Percentiles rank a stretch among this genome's conserved stretches.
Evolutionary conservation across 2,888 invertebrate species (phyloP).

Genomic region (Gymnoscelis rufifasciata): DNA sequence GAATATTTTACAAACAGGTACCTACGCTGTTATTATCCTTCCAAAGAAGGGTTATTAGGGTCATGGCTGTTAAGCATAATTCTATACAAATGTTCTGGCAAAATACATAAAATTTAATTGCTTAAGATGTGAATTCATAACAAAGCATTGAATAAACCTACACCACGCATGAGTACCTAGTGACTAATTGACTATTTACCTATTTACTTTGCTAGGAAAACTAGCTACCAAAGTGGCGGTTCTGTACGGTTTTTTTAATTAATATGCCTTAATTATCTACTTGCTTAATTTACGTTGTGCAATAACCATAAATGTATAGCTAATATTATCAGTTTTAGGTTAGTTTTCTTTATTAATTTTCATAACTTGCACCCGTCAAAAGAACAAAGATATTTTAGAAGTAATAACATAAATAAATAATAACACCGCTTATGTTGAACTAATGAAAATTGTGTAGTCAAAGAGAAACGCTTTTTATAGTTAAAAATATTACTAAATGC

Average conservation of each 20-base stretch:
- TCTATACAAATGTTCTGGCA: constrained; percentile 6
- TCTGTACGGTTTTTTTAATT: constrained; percentile 1
- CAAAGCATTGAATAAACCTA: not conserved
- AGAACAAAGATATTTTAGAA: too few relatives aligned
- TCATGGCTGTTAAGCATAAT: constrained; percentile 18
- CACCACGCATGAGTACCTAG: too few relatives aligned
- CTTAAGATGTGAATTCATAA: constrained; percentile 4
- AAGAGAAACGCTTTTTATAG: too few relatives aligned
- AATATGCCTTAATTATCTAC: too few relatives aligned
- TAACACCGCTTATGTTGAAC: too few relatives aligned
- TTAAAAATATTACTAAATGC: too few relatives aligned
- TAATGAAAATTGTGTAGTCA: too few relatives aligned
- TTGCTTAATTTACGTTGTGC: constrained; percentile 17
- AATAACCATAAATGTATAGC: constrained; percentile 20
- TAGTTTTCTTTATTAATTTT: constrained; percentile 14
- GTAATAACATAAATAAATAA: too few relatives aligned
- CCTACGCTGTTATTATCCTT: constrained; percentile 9
- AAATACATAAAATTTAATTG: not conserved
- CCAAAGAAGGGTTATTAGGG: constrained; percentile 14
- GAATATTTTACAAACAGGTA: too few relatives aligned
- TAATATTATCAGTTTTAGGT: constrained; percentile 20
- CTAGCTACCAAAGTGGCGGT: too few relatives aligned
- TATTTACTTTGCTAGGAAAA: too few relatives aligned
- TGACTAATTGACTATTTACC: not conserved
- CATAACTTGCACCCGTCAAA: constrained; percentile 17